Evolutionary conservation across 2,113 vertebrate species (phyloP).

Genomic region (Pelmatolapia mariae): DNA sequence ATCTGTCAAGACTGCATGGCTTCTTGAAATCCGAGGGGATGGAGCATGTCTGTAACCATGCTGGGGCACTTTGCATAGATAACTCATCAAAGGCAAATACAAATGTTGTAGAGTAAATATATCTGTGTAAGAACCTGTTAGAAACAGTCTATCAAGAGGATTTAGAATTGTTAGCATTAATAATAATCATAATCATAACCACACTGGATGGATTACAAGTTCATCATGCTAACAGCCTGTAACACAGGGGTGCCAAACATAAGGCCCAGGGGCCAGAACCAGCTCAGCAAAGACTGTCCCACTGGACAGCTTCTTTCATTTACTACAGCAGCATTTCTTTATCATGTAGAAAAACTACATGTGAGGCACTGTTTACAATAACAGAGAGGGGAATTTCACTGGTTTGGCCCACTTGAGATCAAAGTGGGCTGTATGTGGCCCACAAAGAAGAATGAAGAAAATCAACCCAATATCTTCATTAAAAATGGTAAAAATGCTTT

Average conservation of each 20-base stretch:
- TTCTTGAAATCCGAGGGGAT: constrained; percentile 25
- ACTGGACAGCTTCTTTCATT: background rate
- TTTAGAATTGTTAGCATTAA: background rate
- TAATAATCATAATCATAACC: background rate
- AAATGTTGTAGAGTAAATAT: background rate
- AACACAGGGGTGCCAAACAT: background rate
- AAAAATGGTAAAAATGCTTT: background rate
- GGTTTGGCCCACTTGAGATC: background rate
- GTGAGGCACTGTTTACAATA: background rate
- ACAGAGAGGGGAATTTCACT: background rate
- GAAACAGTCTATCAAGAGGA: background rate
- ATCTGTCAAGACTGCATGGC: background rate
- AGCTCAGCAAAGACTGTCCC: background rate
- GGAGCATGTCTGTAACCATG: background rate
- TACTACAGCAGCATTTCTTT: background rate
- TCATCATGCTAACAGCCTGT: background rate
- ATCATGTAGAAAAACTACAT: background rate
- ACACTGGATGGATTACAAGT: background rate
- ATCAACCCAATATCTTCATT: background rate
- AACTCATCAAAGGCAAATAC: background rate
- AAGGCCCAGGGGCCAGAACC: background rate
- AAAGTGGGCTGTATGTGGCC: background rate
- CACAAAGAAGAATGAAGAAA: background rate
- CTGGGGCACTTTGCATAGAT: background rate
- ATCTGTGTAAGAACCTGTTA: background rate